These are phyloP conservation scores for Trogon melanurus DNA, from an alignment of 2,113 vertebrate genomes.

Conservation along the genomic window DNA sequence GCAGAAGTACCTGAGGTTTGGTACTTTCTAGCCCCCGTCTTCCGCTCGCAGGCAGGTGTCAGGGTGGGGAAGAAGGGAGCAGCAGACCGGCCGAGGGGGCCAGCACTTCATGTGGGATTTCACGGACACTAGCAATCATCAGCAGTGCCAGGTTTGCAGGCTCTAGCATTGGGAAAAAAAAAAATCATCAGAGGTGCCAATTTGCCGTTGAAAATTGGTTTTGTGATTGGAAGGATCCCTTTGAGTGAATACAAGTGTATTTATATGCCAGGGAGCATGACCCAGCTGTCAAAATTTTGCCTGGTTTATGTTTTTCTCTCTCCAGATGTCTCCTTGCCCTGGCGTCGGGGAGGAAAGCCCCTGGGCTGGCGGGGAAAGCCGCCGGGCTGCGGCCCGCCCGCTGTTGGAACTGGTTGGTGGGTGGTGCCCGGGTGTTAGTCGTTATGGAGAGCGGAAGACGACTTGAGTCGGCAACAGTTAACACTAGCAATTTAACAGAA, in stretches of 20 bases:
- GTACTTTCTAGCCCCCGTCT: not conserved
- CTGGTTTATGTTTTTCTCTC: not conserved
- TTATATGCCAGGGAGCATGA: not conserved
- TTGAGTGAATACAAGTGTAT: not conserved
- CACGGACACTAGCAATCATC: not conserved
- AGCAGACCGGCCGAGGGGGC: not conserved
- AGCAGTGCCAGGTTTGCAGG: not conserved
- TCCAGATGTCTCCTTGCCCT: not conserved
- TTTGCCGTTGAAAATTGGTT: not conserved
- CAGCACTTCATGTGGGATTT: not conserved
- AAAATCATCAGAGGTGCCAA: not conserved
- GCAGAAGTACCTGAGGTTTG: not conserved
- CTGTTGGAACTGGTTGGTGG: constrained; percentile 76
- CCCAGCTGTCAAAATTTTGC: not conserved
- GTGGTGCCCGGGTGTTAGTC: constrained; percentile 65
- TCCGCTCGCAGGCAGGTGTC: not conserved
- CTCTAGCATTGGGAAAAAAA: not conserved
- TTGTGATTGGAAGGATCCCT: not conserved
- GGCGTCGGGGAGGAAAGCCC: not conserved
- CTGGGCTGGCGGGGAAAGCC: not conserved
- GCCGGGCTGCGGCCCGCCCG: not conserved
- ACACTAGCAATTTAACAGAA: constrained; percentile 73
- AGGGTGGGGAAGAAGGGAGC: not conserved
- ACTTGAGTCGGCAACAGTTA: constrained; percentile 69
- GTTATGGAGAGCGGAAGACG: constrained; percentile 71